Evolutionary conservation across 2,797 vertebrate species (phyloP), one percentile per base, ranked within the genome.

Genomic region (Pristis pectinata): DNA sequence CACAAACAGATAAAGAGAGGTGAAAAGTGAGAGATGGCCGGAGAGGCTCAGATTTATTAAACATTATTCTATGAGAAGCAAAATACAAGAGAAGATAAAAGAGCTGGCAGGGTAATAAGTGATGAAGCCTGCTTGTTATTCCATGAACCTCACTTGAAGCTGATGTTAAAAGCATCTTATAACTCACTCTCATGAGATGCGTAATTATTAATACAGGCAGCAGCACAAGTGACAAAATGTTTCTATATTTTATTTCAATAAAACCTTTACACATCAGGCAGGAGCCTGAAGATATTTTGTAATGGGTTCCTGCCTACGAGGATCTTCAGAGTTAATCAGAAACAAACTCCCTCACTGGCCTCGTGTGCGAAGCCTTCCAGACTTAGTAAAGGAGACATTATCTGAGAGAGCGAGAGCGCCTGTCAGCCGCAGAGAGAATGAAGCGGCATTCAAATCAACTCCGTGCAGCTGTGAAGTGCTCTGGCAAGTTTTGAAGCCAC

Each of bases 201-300:
- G 87, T 91, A 91, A 91, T 91, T 91, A 91, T 91, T 91, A 91
- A 91, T 91, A 91, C 59, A 37, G 87, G 59, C 87, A 91, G 87
- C 87, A 64, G 56, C 87, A 91, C 87, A 8, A 91, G 59, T 91
- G 87, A 91, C 87, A 91, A 64, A 91, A 91, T 91, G 87, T 91
- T 91, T 91, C 87, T 64, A 64, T 64, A 64, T 91, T 91, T 91
- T 91, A 91, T 91, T 91, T 91, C 59, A 91, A 91, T 91, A 64
- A 91, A 91, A 91, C 34, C 87, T 64, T 91, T 91, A n/a, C 87
- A 64, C 87, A 91, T 64, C n/a, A 37, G n/a, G 24, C 59, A 91
- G n/a, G 59, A 64, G 87, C 87, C 87, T 91, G 87, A 64, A 91
- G 87, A 91, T 91, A 64, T 91, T 91, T 53, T 64, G 61, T 91